Percentiles rank a stretch among this genome's conserved stretches.
Conservation (phyloP, 2,797 vertebrate genomes). For the Toxotes lorentzi region DNA sequence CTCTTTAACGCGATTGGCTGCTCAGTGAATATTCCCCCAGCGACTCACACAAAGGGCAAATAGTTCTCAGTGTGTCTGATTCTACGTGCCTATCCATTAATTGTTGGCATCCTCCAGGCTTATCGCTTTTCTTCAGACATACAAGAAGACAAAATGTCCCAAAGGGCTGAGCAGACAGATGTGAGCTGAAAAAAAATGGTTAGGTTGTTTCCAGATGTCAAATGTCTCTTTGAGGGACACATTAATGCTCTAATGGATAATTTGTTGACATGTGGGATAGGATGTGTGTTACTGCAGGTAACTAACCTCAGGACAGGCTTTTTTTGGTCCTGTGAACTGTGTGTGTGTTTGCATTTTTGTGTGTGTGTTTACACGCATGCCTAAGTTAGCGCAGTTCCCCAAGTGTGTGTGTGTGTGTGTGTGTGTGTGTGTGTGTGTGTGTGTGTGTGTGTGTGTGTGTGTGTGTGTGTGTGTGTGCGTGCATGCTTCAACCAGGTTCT, state of each 20-base stretch:
- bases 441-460: slow-evolving; percentile 26
- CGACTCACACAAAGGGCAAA: background rate
- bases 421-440: too few species aligned
- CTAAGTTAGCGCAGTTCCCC: background rate
- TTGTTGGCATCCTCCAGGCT: background rate
- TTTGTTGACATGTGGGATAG: background rate
- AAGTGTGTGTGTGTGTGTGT: background rate
- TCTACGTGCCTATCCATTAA: background rate
- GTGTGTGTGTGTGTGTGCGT: slow-evolving; percentile 10
- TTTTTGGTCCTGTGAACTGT: background rate
- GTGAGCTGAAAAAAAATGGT: background rate
- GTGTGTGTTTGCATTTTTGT: slow-evolving; percentile 22
- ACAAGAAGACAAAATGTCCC: background rate
- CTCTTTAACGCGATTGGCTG: slow-evolving; percentile 34
- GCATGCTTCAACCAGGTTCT: slow-evolving; percentile 34
- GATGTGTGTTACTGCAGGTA: background rate
- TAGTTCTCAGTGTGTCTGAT: background rate
- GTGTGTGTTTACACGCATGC: slow-evolving; percentile 45
- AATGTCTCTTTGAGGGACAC: background rate
- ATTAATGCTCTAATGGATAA: background rate
- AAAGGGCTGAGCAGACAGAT: background rate
- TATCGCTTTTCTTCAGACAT: background rate
- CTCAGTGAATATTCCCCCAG: background rate
- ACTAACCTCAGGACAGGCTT: background rate
- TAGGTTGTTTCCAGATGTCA: background rate